Base-by-base conservation (phyloP, 2,797 vertebrate species). In the Zalophus californianus region DNA sequence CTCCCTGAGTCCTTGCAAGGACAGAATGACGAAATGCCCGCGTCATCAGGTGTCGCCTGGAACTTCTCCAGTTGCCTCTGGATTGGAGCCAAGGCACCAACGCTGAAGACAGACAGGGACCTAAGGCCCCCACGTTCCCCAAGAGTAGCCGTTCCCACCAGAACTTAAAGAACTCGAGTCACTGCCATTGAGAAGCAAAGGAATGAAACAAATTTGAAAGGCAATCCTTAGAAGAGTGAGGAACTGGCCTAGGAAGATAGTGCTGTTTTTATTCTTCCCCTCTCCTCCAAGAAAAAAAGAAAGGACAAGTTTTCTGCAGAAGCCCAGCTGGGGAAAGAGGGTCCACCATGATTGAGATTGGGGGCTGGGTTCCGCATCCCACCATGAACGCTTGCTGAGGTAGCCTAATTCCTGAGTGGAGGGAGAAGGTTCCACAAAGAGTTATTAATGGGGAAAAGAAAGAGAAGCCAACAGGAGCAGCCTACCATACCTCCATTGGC, bases 331-430 rank as follows among this genome's bases (percentile, higher is more conserved):
- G 25, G 52, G 11, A 86, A 52, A 75, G 27, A 93, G 50, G 14
- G 3, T 32, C 15, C 11, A 12, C 3, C 4, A 23, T 27, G 7
- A 38, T 8, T 23, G 21, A 60, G 20, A 16, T 0, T 48, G 7
- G 41, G 23, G 8, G 3, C 50, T 62, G 21, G 2, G 14, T 16
- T 38, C 35, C 48, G 50, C 48, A 23, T 9, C 68, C 58, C 54
- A 29, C 60, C 20, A 25, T 9, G 35, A 84, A 68, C 1, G 5
- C 68, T 60, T 62, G 54, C 25, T 13, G 32, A 94, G 50, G 16
- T 18, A 18, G n/a, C 5, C 3, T 38, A 66, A 66, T 41, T 58
- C 35, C 50, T n/a, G 41, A 78, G 25, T 1, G 44, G 14, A 66
- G 50, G 44, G 14, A 66, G 50, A 73, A 25, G 16, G 38, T 10